A percentile compares a stretch with the other conserved stretches of the same genome.
Conservation (phyloP, 1,140 invertebrate species). For the Ylistrum balloti region DNA sequence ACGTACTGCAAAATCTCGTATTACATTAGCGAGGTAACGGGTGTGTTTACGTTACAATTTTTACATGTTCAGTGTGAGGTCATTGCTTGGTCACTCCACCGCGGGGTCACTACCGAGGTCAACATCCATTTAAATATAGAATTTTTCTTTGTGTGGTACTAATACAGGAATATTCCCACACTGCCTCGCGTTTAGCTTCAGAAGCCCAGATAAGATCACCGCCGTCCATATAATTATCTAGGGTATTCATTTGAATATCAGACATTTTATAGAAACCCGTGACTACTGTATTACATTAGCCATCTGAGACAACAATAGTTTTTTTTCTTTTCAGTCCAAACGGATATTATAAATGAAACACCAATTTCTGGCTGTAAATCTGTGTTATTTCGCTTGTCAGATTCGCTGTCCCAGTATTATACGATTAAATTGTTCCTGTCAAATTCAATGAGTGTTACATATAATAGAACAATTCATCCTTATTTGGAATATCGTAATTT, state of each 20-base stretch:
- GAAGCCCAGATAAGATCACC: slow-evolving; percentile 1
- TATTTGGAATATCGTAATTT: too few species aligned
- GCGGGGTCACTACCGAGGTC: slow-evolving; percentile 15
- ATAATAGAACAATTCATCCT: too few species aligned
- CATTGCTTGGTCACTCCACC: not conserved
- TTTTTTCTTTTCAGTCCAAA: not conserved
- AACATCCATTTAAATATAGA: slow-evolving; percentile 24
- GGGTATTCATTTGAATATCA: too few species aligned
- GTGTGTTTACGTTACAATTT: slow-evolving; percentile 34
- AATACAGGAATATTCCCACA: slow-evolving; percentile 11
- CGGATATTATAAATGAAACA: not conserved
- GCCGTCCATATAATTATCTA: slow-evolving; percentile 2
- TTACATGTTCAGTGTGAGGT: slow-evolving; percentile 27
- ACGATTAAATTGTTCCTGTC: not conserved
- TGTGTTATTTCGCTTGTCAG: not conserved
- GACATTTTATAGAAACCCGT: not conserved
- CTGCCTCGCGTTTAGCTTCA: not conserved
- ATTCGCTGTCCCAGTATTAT: not conserved
- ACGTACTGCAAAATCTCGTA: not conserved
- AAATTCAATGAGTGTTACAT: not conserved
- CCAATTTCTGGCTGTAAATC: not conserved
- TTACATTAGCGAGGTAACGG: slow-evolving; percentile 19
- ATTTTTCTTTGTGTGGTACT: not conserved
- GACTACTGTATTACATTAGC: not conserved
- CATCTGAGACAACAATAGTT: not conserved